Conservation (phyloP, 2,113 vertebrate genomes). For the Albula glossodonta region DNA sequence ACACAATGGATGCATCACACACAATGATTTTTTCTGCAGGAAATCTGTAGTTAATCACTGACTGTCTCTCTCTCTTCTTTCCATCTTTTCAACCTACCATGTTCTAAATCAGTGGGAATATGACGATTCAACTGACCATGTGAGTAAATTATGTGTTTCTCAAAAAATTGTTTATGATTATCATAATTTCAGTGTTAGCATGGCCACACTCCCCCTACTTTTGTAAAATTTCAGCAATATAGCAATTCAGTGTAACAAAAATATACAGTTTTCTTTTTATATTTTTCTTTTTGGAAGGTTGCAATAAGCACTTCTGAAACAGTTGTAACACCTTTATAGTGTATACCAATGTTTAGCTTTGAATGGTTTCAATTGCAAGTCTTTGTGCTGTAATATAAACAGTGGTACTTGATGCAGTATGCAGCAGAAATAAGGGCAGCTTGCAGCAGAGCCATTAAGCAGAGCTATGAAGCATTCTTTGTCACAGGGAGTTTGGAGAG, state of each 20-base stretch:
- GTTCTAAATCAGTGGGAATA: constrained; percentile 81
- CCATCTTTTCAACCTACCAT: constrained; percentile 57
- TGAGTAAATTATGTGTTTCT: constrained; percentile 76
- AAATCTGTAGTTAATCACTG: not conserved
- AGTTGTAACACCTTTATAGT: not conserved
- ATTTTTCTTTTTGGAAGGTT: too few relatives aligned
- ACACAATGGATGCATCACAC: not conserved
- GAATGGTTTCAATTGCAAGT: not conserved
- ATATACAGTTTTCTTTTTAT: too few relatives aligned
- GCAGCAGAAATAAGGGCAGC: not conserved
- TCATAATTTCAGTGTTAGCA: constrained; percentile 60
- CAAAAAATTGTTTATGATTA: constrained; percentile 39
- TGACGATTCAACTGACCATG: constrained; percentile 90
- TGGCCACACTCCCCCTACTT: constrained; percentile 57
- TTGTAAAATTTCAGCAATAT: not conserved
- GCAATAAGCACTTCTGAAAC: too few relatives aligned
- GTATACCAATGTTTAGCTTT: not conserved
- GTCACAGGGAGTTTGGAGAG: not conserved
- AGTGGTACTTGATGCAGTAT: not conserved
- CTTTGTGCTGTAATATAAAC: not conserved
- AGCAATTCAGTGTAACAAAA: too few relatives aligned
- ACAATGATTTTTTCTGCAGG: not conserved
- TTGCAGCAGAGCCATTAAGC: too few relatives aligned
- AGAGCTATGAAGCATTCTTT: not conserved
- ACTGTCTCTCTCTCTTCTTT: constrained; percentile 63